A percentile compares a stretch with the other conserved stretches of the same genome.
Conservation (phyloP, 1,140 invertebrate genomes). For the Tetramorium parvispinum region DNA sequence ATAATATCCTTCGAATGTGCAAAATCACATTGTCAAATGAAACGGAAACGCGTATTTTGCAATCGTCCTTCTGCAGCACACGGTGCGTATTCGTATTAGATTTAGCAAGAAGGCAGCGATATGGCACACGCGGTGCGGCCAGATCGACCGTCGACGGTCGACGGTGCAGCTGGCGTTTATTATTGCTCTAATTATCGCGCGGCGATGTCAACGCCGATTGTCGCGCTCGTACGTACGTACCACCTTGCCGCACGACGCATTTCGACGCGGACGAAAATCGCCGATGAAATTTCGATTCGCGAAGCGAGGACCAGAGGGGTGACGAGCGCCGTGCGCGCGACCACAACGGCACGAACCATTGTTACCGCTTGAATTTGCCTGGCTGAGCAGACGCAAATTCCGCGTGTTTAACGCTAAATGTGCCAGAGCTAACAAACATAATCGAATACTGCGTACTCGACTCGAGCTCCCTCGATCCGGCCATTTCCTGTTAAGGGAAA, state of each 20-base stretch:
- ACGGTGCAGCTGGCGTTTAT: constrained; percentile 55
- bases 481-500: not conserved
- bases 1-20: not conserved
- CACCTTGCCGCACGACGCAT: constrained; percentile 16
- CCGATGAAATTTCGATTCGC: constrained; percentile 20
- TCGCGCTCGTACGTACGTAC: constrained; percentile 38
- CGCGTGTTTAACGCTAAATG: constrained; percentile 36
- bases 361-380: constrained; percentile 34
- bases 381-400: constrained; percentile 21
- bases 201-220: constrained; percentile 51
- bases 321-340: not conserved
- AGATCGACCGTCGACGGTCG: constrained; percentile 12
- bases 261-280: constrained; percentile 49
- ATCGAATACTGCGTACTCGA: constrained; percentile 31
- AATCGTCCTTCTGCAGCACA: not conserved
- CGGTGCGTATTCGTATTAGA: constrained; percentile 36
- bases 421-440: constrained; percentile 19
- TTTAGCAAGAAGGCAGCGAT: constrained; percentile 35
- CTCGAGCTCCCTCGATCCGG: not conserved
- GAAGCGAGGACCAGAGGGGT: not conserved
- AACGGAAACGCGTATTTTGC: not conserved
- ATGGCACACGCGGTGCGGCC: constrained; percentile 4
- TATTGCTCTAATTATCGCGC: constrained; percentile 59
- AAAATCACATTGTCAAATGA: not conserved
- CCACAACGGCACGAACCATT: not conserved